A percentile compares a stretch with the other conserved stretches of the same genome.
phyloP scores from a whole-genome alignment of 2,797 vertebrate species.

The Gymnoscopelus microlampas region DNA sequence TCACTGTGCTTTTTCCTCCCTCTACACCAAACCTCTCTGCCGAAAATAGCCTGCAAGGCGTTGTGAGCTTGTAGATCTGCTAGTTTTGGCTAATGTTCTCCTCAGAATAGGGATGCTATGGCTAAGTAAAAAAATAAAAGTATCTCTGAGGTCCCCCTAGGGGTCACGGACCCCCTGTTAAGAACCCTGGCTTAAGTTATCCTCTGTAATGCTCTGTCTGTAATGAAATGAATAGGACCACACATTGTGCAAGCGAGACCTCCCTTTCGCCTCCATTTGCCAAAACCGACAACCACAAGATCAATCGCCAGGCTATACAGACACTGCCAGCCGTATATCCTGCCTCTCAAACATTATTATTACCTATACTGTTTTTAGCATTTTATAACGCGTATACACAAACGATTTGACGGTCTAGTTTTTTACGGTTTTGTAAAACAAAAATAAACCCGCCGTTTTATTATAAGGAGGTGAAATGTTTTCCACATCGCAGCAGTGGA shows the following conservation, averaged over 20 bases:
- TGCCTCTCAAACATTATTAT: conserved; percentile 63
- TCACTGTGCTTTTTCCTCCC: too few relatives aligned
- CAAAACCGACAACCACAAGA: conserved; percentile 61
- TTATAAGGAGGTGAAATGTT: conserved; percentile 59
- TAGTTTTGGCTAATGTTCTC: too few relatives aligned
- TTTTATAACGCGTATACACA: conserved; percentile 39
- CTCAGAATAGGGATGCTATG: too few relatives aligned
- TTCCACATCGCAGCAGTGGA: conserved; percentile 50
- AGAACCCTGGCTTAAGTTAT: too few relatives aligned
- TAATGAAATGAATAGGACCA: too few relatives aligned
- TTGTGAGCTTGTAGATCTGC: too few relatives aligned
- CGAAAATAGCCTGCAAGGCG: too few relatives aligned
- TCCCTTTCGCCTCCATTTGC: conserved; percentile 23
- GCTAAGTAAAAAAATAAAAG: too few relatives aligned
- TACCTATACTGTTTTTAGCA: conserved; percentile 37
- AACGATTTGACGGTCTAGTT: not conserved
- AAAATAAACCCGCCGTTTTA: not conserved
- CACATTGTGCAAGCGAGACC: not conserved
- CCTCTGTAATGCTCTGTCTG: too few relatives aligned
- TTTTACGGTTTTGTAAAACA: conserved; percentile 8
- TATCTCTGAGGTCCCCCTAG: too few relatives aligned
- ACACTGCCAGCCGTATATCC: conserved; percentile 76
- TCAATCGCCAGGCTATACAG: conserved; percentile 69
- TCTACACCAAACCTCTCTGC: too few relatives aligned
- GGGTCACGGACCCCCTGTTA: too few relatives aligned